Conservation (phyloP, 2,888 invertebrate genomes). For the Drosophila tanythrix region DNA sequence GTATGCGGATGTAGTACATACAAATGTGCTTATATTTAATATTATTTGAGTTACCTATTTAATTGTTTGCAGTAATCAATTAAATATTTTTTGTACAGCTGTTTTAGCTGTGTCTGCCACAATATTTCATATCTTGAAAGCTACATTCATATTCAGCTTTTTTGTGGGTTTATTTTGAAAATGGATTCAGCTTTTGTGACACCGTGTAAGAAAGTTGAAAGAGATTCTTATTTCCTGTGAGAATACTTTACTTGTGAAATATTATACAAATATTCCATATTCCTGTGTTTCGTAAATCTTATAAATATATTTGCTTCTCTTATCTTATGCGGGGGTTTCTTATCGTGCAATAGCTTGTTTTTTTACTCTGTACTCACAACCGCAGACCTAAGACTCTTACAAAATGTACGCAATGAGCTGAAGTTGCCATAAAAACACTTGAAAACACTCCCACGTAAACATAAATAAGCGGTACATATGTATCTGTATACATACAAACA, state of each 20-base stretch:
- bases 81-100: background rate
- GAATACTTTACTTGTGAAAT: background rate
- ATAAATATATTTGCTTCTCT: background rate
- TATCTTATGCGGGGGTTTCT: slow-evolving; percentile 9
- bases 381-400: background rate
- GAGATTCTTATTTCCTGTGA: background rate
- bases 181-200: background rate
- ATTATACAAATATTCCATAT: background rate
- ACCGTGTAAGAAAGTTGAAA: background rate
- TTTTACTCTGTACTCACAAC: slow-evolving; percentile 4
- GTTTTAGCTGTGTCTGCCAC: background rate
- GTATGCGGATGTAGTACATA: background rate
- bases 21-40: background rate
- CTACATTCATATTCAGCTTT: background rate
- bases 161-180: background rate
- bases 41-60: slow-evolving; percentile 14
- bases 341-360: slow-evolving; percentile 11
- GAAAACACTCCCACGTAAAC: background rate
- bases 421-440: slow-evolving; percentile 26
- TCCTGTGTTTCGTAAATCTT: background rate
- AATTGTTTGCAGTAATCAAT: background rate
- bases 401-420: slow-evolving; percentile 13
- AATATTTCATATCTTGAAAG: background rate
- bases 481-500: background rate
- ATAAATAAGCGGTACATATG: background rate